These are phyloP conservation scores for Eptatretus burgeri DNA, from an alignment of 2,113 vertebrate species.

Conservation along the genomic window DNA sequence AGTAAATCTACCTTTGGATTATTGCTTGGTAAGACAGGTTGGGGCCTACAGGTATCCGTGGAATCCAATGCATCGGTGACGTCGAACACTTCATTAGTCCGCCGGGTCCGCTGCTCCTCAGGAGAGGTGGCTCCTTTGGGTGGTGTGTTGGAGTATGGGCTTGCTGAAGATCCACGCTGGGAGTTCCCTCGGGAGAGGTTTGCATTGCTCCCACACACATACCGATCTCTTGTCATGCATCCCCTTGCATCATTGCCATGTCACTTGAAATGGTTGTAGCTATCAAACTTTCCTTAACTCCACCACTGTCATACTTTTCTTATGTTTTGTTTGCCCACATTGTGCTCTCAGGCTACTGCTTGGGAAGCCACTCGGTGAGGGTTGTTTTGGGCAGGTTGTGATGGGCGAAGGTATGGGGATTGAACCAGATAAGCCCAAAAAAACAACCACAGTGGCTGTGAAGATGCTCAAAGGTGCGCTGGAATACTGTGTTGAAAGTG, in stretches of 20 bases:
- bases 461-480: constrained; percentile 97
- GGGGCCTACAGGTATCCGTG: constrained; percentile 61
- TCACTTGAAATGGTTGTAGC: too few species aligned
- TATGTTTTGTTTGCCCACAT: too few species aligned
- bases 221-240: too few species aligned
- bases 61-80: constrained; percentile 97
- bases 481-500: too few species aligned
- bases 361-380: constrained; percentile 89
- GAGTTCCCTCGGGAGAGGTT: constrained; percentile 78
- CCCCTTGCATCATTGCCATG: too few species aligned
- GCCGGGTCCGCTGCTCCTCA: constrained; percentile 63
- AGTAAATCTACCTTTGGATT: not conserved
- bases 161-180: constrained; percentile 83
- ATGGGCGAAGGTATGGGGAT: constrained; percentile 88
- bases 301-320: too few species aligned
- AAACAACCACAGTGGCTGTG: constrained; percentile 68
- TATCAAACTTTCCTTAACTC: too few species aligned
- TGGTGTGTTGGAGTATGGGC: constrained; percentile 78
- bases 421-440: constrained; percentile 84
- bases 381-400: constrained; percentile 92
- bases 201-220: constrained; percentile 10
- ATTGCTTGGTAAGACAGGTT: not conserved
- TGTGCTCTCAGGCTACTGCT: constrained; percentile 43
- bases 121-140: constrained; percentile 74
- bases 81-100: constrained; percentile 67